Conservation (phyloP, 2,888 invertebrate genomes). For the Colostygia pectinataria region DNA sequence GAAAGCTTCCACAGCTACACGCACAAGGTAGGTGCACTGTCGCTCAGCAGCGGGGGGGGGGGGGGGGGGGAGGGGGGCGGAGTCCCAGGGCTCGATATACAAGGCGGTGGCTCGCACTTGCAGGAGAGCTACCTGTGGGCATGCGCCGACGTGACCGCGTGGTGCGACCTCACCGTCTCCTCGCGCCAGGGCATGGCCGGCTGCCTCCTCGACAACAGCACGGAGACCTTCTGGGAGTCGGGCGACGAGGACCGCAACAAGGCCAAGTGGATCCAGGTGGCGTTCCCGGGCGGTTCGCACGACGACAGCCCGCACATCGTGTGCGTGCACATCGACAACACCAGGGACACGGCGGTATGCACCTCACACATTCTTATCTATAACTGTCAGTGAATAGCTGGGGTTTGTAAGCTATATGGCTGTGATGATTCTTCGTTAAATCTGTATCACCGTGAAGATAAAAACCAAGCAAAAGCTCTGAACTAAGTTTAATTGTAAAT, state of each 20-base stretch:
- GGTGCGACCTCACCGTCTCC: conserved; percentile 92
- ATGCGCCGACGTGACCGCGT: conserved; percentile 88
- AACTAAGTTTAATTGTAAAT: neutral
- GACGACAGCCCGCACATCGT: conserved; percentile 87
- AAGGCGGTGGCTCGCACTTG: too few species aligned
- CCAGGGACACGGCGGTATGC: conserved; percentile 92
- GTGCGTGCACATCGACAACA: conserved; percentile 96
- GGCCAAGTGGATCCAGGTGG: conserved; percentile 90
- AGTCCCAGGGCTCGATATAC: too few species aligned
- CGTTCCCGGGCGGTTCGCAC: conserved; percentile 65
- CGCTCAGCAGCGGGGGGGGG: too few species aligned
- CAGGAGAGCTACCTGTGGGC: conserved; percentile 84
- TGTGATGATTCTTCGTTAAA: neutral
- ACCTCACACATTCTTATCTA: neutral
- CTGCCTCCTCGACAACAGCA: conserved; percentile 95
- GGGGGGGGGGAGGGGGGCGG: too few species aligned
- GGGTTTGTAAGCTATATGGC: too few species aligned
- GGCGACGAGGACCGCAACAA: conserved; percentile 98
- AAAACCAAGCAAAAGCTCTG: neutral
- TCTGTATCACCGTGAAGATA: neutral
- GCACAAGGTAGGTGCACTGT: conserved; percentile 50
- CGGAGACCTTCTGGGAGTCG: conserved; percentile 99
- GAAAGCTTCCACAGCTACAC: conserved; percentile 67
- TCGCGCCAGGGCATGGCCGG: conserved; percentile 97
- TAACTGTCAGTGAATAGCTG: too few species aligned